phyloP scores from a whole-genome alignment of 2,797 vertebrate genomes.

The Microctenopoma steveboyesi region DNA sequence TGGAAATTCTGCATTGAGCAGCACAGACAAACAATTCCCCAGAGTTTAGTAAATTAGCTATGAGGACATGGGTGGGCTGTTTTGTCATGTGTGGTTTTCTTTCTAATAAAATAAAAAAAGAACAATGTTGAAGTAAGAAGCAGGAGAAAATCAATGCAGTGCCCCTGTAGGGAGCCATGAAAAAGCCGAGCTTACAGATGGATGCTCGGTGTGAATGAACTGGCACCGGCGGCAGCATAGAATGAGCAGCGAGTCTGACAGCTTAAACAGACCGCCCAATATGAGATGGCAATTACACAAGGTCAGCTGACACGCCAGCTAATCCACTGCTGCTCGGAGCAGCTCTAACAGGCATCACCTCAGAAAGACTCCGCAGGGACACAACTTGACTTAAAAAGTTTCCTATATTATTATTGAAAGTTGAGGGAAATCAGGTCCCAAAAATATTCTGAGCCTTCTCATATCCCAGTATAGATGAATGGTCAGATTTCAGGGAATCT shows the following conservation, averaged over 20 bases:
- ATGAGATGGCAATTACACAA: slow-evolving; percentile 40
- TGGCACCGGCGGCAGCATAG: slow-evolving; percentile 28
- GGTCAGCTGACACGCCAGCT: slow-evolving; percentile 44
- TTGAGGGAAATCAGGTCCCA: neutral
- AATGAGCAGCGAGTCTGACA: slow-evolving; percentile 40
- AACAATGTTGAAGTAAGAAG: slow-evolving; percentile 12
- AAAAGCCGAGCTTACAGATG: slow-evolving; percentile 23
- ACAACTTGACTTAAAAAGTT: slow-evolving; percentile 19
- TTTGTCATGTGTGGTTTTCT: slow-evolving; percentile 27
- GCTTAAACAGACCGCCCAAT: slow-evolving; percentile 42
- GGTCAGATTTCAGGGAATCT: neutral
- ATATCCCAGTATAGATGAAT: neutral
- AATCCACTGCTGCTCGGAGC: slow-evolving; percentile 23
- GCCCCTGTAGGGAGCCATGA: slow-evolving; percentile 17
- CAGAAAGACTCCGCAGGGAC: slow-evolving; percentile 1
- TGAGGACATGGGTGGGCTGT: neutral
- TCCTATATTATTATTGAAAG: neutral
- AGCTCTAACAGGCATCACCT: slow-evolving; percentile 25
- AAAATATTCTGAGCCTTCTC: neutral
- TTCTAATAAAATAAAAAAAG: slow-evolving; percentile 12
- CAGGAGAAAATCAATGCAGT: slow-evolving; percentile 23
- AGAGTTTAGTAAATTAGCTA: neutral
- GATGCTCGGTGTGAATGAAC: slow-evolving; percentile 44
- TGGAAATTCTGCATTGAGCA: neutral
- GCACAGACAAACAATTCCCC: neutral